These are phyloP conservation scores for Acrossocheilus wenchowensis DNA, from an alignment of 2,797 vertebrate species.

Conservation along the genomic window DNA sequence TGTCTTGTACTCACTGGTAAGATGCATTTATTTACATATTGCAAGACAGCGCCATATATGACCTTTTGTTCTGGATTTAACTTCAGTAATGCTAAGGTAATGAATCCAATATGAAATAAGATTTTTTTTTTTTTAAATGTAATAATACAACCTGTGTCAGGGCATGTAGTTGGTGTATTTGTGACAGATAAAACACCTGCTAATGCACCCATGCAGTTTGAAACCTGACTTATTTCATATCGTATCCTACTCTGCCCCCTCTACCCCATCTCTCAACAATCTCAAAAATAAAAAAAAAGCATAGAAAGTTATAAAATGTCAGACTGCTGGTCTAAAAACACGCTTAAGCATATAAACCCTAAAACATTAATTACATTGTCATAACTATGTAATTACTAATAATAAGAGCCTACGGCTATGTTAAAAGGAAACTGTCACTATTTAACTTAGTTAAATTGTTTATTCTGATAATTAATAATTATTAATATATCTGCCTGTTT, in stretches of 20 bases:
- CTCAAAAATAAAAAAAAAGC: neutral
- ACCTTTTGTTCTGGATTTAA: neutral
- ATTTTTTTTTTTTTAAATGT: neutral
- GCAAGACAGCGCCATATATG: neutral
- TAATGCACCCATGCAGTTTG: neutral
- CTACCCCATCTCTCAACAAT: neutral
- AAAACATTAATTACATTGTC: neutral
- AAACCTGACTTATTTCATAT: neutral
- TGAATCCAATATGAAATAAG: neutral
- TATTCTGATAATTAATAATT: neutral
- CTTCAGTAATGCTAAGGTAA: neutral
- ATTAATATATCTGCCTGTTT: neutral
- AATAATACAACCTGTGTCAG: neutral
- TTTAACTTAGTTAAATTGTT: neutral
- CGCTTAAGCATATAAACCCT: neutral
- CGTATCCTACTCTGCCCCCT: neutral
- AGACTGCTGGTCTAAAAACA: neutral
- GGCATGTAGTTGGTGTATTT: neutral
- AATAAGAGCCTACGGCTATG: neutral
- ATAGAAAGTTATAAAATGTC: neutral
- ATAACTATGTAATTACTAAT: neutral
- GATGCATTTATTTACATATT: slow-evolving; percentile 9
- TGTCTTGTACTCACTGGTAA: slow-evolving; percentile 25
- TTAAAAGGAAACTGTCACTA: neutral
- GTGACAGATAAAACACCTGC: neutral